phyloP scores from a whole-genome alignment of 2,113 vertebrate genomes.

The Tachysurus vachellii region DNA sequence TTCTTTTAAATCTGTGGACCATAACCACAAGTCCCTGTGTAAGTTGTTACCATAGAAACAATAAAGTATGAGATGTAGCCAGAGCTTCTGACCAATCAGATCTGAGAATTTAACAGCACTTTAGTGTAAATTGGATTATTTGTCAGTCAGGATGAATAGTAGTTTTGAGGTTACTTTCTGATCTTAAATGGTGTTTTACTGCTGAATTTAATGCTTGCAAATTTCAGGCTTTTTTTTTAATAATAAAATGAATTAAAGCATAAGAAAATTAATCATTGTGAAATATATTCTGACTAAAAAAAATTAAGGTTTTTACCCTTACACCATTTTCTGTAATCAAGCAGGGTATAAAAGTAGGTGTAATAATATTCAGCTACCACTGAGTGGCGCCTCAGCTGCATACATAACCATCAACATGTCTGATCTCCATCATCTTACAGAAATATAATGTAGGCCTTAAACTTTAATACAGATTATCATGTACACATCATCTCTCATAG shows the following conservation, averaged over 20 bases:
- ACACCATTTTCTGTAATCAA: neutral
- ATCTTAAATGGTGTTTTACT: neutral
- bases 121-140: neutral
- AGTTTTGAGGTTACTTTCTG: neutral
- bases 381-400: conserved; percentile 28
- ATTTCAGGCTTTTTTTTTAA: too few relatives aligned
- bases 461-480: neutral
- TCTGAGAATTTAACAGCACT: neutral
- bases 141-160: neutral
- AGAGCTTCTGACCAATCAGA: neutral
- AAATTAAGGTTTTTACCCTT: neutral
- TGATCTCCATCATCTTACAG: conserved; percentile 5
- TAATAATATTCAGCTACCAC: conserved; percentile 23
- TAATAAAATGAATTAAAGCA: neutral
- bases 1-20: neutral
- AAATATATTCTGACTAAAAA: neutral
- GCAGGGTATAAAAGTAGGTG: neutral
- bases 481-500: neutral
- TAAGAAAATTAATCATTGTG: neutral
- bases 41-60: neutral
- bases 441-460: neutral
- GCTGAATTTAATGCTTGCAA: too few relatives aligned
- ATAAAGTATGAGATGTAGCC: neutral
- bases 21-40: neutral
- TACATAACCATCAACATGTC: neutral